Evolutionary conservation across 2,888 invertebrate species (phyloP).

Genomic region (Drosophila fungiperda): DNA sequence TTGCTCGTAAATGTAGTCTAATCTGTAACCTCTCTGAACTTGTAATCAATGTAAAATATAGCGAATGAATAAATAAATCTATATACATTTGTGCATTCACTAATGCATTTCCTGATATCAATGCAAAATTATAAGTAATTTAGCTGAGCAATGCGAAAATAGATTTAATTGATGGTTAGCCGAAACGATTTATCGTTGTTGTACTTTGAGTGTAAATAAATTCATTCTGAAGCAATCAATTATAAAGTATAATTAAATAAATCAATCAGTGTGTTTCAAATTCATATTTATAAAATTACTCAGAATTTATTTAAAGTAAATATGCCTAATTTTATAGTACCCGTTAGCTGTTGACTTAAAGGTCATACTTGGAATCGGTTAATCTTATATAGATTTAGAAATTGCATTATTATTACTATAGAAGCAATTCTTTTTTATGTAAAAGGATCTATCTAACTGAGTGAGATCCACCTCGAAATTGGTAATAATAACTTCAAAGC

Average conservation of each 20-base stretch:
- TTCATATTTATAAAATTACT: no score
- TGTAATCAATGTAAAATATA: slow-evolving; percentile 61
- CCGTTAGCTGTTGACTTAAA: neutral
- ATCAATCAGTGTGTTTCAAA: neutral
- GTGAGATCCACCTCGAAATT: neutral
- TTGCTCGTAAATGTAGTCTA: slow-evolving; percentile 48
- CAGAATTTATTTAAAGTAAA: no score
- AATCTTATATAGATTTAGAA: neutral
- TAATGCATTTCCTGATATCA: slow-evolving; percentile 57
- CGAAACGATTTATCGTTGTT: neutral
- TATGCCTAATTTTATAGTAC: neutral
- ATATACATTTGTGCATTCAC: slow-evolving; percentile 23
- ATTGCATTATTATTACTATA: neutral
- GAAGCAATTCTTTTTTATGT: no score
- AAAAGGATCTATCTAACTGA: neutral
- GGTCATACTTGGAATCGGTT: neutral
- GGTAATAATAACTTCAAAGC: neutral
- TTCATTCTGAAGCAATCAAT: slow-evolving; percentile 3
- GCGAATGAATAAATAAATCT: slow-evolving; percentile 39
- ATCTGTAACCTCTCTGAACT: slow-evolving; percentile 67
- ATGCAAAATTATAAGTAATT: slow-evolving; percentile 2
- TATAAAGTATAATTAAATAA: neutral
- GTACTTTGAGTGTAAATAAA: neutral
- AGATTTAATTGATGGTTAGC: slow-evolving; percentile 8
- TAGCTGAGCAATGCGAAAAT: neutral